Percentiles rank a stretch among this genome's conserved stretches.
Conservation (phyloP, 2,113 vertebrate species). For the Ia io region DNA sequence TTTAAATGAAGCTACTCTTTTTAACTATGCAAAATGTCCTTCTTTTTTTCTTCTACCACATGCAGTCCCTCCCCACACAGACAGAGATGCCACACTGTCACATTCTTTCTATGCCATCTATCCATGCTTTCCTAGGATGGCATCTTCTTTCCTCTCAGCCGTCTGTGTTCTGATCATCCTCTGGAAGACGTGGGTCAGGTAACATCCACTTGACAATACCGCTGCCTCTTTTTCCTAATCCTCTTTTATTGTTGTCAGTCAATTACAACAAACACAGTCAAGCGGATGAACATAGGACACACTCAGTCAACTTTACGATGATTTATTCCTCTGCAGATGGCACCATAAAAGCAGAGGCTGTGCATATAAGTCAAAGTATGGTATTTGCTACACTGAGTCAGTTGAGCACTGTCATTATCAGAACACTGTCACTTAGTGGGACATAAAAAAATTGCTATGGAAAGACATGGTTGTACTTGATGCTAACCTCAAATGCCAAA, state of each 20-base stretch:
- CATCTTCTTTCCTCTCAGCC: neutral
- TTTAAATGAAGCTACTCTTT: neutral
- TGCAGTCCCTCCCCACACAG: neutral
- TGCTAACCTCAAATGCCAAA: neutral
- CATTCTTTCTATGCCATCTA: neutral
- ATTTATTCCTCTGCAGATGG: conserved; percentile 54
- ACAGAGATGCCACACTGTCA: neutral
- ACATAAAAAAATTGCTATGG: neutral
- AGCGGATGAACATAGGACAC: conserved; percentile 46
- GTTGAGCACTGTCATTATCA: neutral
- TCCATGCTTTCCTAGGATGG: neutral
- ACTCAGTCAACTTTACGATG: conserved; percentile 62
- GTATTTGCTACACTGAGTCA: neutral
- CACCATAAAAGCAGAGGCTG: conserved; percentile 33
- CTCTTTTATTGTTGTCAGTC: conserved; percentile 30
- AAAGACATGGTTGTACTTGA: neutral
- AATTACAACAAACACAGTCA: conserved; percentile 37
- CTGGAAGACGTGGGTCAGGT: neutral
- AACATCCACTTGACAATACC: neutral
- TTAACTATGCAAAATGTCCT: neutral
- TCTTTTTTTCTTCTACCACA: neutral
- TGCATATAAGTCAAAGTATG: neutral
- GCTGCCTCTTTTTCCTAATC: neutral
- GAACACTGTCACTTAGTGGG: neutral
- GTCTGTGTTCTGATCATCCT: neutral